Conservation (phyloP, 2,113 vertebrate genomes). For the Riparia riparia region DNA sequence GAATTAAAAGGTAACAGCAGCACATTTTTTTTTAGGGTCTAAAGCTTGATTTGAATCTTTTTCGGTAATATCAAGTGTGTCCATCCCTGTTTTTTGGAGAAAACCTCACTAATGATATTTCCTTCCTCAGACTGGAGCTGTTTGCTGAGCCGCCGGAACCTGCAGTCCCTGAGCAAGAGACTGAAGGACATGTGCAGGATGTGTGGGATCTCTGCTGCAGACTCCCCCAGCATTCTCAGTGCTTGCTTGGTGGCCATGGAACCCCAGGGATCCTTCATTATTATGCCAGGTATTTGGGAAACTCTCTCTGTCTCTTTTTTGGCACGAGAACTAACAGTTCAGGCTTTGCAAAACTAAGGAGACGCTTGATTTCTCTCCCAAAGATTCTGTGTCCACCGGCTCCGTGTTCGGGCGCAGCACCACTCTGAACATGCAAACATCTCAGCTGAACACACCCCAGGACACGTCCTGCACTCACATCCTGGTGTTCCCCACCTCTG, state of each 20-base stretch:
- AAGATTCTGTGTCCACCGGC: constrained; percentile 94
- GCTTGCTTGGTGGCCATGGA: constrained; percentile 97
- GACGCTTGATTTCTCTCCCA: not conserved
- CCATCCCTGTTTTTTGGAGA: not conserved
- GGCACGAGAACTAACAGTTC: fast-evolving
- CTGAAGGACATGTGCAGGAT: constrained; percentile 97
- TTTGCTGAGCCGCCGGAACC: constrained; percentile 93
- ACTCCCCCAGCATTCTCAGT: constrained; percentile 96
- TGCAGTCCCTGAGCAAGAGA: constrained; percentile 93
- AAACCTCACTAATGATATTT: not conserved
- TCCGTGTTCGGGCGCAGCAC: constrained; percentile 97
- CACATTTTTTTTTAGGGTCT: not conserved
- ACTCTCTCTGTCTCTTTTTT: not conserved
- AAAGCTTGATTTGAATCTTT: not conserved
- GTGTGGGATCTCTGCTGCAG: constrained; percentile 95
- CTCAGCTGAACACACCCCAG: constrained; percentile 95
- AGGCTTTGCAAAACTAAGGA: not conserved
- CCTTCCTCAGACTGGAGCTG: constrained; percentile 92
- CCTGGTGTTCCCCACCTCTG: constrained; percentile 96
- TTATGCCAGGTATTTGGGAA: constrained; percentile 91
- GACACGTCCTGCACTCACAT: constrained; percentile 98
- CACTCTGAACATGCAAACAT: constrained; percentile 95
- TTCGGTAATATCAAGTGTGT: not conserved
- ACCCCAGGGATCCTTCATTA: constrained; percentile 95
- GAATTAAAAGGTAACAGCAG: constrained; percentile 89